Percentiles rank a stretch among this genome's conserved stretches.
These are phyloP conservation scores for Ips typographus DNA, from an alignment of 1,140 invertebrate species.

Conservation along the genomic window DNA sequence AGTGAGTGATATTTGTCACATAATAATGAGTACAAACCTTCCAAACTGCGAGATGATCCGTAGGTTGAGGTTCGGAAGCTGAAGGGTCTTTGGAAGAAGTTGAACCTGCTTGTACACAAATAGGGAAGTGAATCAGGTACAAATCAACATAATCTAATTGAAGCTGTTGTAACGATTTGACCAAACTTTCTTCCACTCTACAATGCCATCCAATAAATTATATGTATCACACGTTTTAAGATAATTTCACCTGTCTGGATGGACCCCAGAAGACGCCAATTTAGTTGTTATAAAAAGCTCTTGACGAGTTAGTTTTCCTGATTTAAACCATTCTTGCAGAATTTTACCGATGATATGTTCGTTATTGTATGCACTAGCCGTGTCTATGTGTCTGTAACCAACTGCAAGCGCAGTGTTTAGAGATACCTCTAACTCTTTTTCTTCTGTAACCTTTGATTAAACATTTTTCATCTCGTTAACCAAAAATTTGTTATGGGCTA, in stretches of 20 bases:
- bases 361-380: conserved; percentile 74
- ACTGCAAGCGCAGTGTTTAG: conserved; percentile 63
- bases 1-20: background rate
- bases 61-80: background rate
- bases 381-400: conserved; percentile 73
- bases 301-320: conserved; percentile 67
- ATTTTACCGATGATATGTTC: conserved; percentile 75
- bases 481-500: background rate
- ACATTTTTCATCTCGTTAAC: background rate
- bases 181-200: conserved; percentile 32
- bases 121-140: conserved; percentile 37
- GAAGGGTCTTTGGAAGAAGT: too few species aligned
- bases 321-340: conserved; percentile 70
- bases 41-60: background rate
- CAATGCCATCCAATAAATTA: too few species aligned
- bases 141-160: conserved; percentile 39
- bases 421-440: conserved; percentile 67
- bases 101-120: background rate
- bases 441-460: conserved; percentile 32
- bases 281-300: conserved; percentile 84
- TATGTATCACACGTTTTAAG: background rate
- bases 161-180: conserved; percentile 34
- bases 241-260: conserved; percentile 52
- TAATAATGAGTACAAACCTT: background rate
- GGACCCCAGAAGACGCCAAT: conserved; percentile 55